Base-by-base conservation (phyloP, 2,888 invertebrate species). In the Andrena praecox region DNA sequence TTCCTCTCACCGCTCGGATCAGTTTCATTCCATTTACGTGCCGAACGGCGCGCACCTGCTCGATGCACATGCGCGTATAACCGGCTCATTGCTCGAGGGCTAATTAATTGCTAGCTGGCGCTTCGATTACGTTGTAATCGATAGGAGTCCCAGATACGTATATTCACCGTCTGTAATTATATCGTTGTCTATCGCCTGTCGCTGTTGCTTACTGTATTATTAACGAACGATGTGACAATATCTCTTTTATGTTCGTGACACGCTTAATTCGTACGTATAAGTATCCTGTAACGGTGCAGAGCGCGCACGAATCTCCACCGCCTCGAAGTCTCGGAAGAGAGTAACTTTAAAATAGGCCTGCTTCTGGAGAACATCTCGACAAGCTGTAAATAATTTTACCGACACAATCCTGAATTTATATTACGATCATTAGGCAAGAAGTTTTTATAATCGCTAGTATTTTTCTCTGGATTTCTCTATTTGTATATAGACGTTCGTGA, bases 11-110 rank as follows among this genome's bases (percentile, higher is more conserved):
- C 76, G 68, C 52, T 71, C 42, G 48, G 66, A 68, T 82, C 80
- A 75, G 35, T 79, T 74, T 84, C 89, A 87, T 88, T 88, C 81
- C 87, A 88, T 84, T 42, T 89, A 12, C 73, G 85, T 73, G 60
- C 63, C 62, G 20, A 56, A 54, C 31, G 33, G 73, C 42, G 52
- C 56, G 67, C 42, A 35, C 56, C 64, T 33, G 16, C 69, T 80
- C 67, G 59, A 81, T 84, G 67, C 64, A 78, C 71, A 82, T 75
- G 83, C 54, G 73, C 59, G 66, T 83, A 68, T 64, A 75, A 77
- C 68, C 72, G 29, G 54, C 67, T 69, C 63, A 71, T 75, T 80
- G 73, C 70, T 35, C 60, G 76, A 83, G 70, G 76, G 72, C 31
- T 64, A 70, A 68, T 31, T 71, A 77, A 73, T 83, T 77, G 63